Base-by-base conservation (phyloP, 2,113 vertebrate genomes). In the Rhabdornis inornatus region DNA sequence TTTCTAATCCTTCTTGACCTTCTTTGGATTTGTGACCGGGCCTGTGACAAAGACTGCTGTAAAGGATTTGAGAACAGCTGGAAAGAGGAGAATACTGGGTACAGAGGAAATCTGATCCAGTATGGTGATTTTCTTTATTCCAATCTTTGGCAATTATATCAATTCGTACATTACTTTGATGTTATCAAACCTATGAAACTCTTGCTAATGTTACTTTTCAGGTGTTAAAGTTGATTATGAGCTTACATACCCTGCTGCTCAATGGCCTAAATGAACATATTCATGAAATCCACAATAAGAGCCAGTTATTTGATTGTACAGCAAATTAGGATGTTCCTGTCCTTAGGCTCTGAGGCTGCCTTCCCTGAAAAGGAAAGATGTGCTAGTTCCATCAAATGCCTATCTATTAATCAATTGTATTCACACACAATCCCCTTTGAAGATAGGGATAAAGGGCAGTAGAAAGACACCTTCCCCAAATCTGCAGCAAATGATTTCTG, bases 191-290 rank as follows among this genome's bases (percentile, higher is more conserved):
- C 81, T 57, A 61, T 39, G 84, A 89, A 89, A 64, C 42, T 87
- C 66, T 75, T 55, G 53, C 71, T 87, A 87, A 92, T 87, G 61
- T 82, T 89, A 76, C 91, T 95, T 89, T 87, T 92, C 89, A 74
- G 47, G 14, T 83, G 77, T 17, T 90, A 75, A 88, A 81, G 63
- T 65, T 28, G 66, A 47, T 83, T 55, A 63, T 6, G 6, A 80
- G 60, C 27, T 86, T 60, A 66, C 39, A 31, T 60, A 74, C 20
- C 60, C 75, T 39, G 63, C 71, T 95, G 47, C 60, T 75, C 69
- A 35, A 13, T 60, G 83, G 77, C 65, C 75, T 95, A 81, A 86
- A 90, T 83, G 75, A 90, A 65, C 75, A n/a, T n/a, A 72, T 80
- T 94, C 68, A 52, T 44, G n/a, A 44, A 88, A 81, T 44, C 82